phyloP scores from a whole-genome alignment of 1,140 invertebrate genomes.

The Drosophila mojavensis region DNA sequence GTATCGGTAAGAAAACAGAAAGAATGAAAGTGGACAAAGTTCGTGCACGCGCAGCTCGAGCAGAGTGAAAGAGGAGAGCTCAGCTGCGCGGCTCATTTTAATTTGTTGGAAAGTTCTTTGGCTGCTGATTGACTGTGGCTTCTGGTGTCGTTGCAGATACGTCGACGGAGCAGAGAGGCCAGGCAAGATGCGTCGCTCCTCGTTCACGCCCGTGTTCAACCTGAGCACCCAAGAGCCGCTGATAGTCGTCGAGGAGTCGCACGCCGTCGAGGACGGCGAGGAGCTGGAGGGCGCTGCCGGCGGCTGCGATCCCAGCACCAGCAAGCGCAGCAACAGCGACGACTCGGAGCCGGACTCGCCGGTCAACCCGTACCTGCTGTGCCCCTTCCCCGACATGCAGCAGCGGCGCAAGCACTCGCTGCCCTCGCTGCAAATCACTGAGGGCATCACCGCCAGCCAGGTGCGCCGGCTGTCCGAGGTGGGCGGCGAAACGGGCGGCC shows the following conservation, averaged over 20 bases:
- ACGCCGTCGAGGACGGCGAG: slow-evolving; percentile 87
- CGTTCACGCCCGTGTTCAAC: slow-evolving; percentile 85
- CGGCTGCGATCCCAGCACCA: slow-evolving; percentile 54
- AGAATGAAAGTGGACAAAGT: slow-evolving; percentile 1
- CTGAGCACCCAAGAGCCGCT: slow-evolving; percentile 87
- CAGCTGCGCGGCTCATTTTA: slow-evolving; percentile 56
- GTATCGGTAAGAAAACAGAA: background rate
- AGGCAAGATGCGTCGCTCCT: slow-evolving; percentile 84
- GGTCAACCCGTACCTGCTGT: slow-evolving; percentile 91
- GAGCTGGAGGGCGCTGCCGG: slow-evolving; percentile 84
- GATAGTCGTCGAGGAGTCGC: slow-evolving; percentile 92
- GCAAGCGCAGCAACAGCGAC: slow-evolving; percentile 74
- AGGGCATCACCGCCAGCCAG: slow-evolving; percentile 93
- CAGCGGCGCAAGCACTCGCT: slow-evolving; percentile 91
- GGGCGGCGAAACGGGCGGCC: slow-evolving; percentile 88
- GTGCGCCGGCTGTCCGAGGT: slow-evolving; percentile 91
- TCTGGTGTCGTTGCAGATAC: slow-evolving; percentile 15
- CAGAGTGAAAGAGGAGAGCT: slow-evolving; percentile 39
- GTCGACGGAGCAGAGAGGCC: background rate
- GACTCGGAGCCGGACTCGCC: slow-evolving; percentile 89
- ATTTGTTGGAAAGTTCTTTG: slow-evolving; percentile 39
- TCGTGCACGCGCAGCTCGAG: slow-evolving; percentile 1
- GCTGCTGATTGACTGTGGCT: background rate
- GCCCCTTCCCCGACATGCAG: slow-evolving; percentile 88
- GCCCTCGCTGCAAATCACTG: slow-evolving; percentile 91